These are phyloP conservation scores for Marmota monax DNA, from an alignment of 2,113 vertebrate genomes.

Conservation along the genomic window DNA sequence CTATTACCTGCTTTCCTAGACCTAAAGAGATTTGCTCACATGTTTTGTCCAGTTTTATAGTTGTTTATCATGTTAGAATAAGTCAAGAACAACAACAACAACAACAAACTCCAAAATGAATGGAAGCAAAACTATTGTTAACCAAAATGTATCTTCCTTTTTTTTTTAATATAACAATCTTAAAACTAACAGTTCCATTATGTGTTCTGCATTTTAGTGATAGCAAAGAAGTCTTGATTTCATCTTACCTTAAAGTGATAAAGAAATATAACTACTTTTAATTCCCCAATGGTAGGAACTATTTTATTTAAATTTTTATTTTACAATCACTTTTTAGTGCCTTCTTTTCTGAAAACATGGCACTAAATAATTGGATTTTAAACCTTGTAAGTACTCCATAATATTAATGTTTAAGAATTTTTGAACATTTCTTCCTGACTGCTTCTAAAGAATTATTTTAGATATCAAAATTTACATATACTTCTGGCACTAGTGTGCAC, in stretches of 20 bases:
- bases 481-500: neutral
- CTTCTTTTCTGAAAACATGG: neutral
- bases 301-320: neutral
- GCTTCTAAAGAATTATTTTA: neutral
- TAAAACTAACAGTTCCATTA: neutral
- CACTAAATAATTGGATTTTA: neutral
- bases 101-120: neutral
- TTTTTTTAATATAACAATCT: neutral
- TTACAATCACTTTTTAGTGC: neutral
- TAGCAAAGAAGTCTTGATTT: neutral
- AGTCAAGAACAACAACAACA: neutral
- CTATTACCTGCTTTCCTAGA: neutral
- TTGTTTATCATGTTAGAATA: neutral
- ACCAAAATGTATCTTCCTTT: neutral
- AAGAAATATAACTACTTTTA: neutral
- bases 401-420: neutral
- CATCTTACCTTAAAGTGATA: neutral
- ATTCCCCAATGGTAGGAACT: neutral
- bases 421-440: neutral
- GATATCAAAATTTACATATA: neutral
- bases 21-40: neutral
- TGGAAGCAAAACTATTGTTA: neutral
- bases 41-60: neutral
- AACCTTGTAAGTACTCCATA: neutral
- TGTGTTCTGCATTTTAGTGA: neutral